These are phyloP conservation scores for Anastrepha ludens DNA, from an alignment of 1,140 invertebrate species.

Conservation along the genomic window DNA sequence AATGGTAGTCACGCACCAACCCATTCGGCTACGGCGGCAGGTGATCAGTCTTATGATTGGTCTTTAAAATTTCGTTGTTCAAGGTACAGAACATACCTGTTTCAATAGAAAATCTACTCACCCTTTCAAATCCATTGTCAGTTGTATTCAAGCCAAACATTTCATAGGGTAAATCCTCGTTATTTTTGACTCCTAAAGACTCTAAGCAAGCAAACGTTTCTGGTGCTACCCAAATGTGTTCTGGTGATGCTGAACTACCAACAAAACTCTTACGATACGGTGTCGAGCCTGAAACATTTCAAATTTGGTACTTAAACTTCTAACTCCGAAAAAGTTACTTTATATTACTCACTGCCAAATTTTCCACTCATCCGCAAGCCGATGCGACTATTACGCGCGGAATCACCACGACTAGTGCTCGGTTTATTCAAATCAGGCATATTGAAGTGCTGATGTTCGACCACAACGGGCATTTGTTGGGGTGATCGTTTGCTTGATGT, in stretches of 20 bases:
- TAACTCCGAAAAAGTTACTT: background rate
- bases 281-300: conserved; percentile 54
- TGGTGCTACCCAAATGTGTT: conserved; percentile 77
- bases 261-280: conserved; percentile 69
- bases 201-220: conserved; percentile 87
- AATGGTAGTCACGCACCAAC: no score
- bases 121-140: conserved; percentile 68
- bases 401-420: conserved; percentile 69
- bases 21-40: no score
- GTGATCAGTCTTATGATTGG: no score
- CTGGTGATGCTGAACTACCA: conserved; percentile 68
- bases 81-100: background rate
- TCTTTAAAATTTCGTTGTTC: no score
- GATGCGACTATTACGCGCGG: conserved; percentile 67
- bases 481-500: conserved; percentile 73
- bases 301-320: background rate
- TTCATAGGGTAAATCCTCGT: conserved; percentile 76
- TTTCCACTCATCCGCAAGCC: conserved; percentile 65
- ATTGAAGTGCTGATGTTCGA: conserved; percentile 76
- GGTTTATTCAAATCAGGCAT: conserved; percentile 67
- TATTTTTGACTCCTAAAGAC: conserved; percentile 79
- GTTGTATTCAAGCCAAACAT: conserved; percentile 67
- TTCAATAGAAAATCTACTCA: background rate
- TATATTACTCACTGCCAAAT: conserved; percentile 59
- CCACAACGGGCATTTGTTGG: conserved; percentile 78